Base-by-base conservation (phyloP, 2,888 invertebrate species). In the Athripsodes cinereus region DNA sequence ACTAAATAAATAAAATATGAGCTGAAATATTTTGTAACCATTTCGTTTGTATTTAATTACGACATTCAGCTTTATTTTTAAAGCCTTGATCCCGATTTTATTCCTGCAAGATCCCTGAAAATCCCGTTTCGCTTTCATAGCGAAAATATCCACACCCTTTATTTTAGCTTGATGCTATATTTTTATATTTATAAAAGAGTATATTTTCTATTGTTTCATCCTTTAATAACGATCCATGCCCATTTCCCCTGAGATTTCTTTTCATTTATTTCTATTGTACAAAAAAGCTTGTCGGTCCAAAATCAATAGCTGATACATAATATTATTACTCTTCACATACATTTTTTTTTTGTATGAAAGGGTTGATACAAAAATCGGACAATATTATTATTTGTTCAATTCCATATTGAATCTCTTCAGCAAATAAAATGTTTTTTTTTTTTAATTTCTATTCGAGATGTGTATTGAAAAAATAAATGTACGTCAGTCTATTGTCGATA, bases 181-280 rank as follows among this genome's bases (percentile, higher is more conserved):
- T 40, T 40, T 40, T 40, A 40, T 40, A 31, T 31, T 8, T 31
- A 16, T n/a, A 40, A 40, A 40, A 40, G 16, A 40, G 16, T n/a
- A 40, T 40, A 40, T 40, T 40, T 40, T 40, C 40, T 40, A 40
- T 40, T 40, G 40, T 40, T 40, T 40, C 40, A 40, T 40, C 16
- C 40, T 40, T 13, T 40, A 40, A 40, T 40, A 40, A 40, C 40
- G 8, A 40, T 40, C 40, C 16, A 40, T 16, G 13, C 16, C 40
- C 40, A 40, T 40, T 40, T 40, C 40, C 40, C 40, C 8, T 16
- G 40, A 40, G 40, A 40, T 16, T 40, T 13, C 13, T 13, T 40
- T 40, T 40, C 40, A 40, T 40, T 40, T 40, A 40, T 40, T 40
- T 40, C 40, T 40, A 40, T 40, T 40, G 40, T 40, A 40, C 40